phyloP scores from a whole-genome alignment of 2,113 vertebrate genomes.

The Vimba vimba region DNA sequence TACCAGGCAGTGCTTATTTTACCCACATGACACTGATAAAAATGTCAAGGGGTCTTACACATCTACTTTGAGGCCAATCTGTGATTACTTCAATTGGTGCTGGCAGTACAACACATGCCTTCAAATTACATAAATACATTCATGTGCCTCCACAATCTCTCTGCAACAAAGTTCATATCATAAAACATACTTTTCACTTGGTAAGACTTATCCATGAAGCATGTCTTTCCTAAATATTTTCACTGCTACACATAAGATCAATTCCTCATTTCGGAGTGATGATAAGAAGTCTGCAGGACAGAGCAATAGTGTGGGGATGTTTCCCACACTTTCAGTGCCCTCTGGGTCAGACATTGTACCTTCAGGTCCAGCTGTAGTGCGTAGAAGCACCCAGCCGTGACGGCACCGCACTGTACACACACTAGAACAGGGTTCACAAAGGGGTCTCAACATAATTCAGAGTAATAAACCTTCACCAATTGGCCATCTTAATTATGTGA shows the following conservation, averaged over 20 bases:
- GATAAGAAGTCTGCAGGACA: conserved; percentile 19
- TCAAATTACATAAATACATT: conserved; percentile 15
- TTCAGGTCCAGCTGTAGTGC: conserved; percentile 50
- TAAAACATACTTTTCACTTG: not conserved
- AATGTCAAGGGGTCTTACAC: conserved; percentile 2
- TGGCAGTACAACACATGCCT: not conserved
- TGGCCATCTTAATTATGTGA: not conserved
- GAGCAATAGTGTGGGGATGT: not conserved
- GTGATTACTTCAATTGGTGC: conserved; percentile 3
- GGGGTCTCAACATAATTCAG: not conserved
- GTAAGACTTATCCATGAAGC: not conserved
- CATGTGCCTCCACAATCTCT: not conserved
- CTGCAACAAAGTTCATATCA: not conserved
- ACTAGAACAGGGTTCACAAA: conserved; percentile 20
- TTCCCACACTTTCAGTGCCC: conserved; percentile 46
- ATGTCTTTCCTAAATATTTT: not conserved
- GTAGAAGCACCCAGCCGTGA: conserved; percentile 31
- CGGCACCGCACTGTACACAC: conserved; percentile 6
- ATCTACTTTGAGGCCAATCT: not conserved
- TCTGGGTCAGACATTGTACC: conserved; percentile 28
- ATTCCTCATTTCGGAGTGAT: not conserved
- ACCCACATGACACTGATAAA: conserved; percentile 24
- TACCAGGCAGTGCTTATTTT: conserved; percentile 1
- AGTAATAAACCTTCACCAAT: not conserved
- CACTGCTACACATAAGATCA: not conserved